phyloP scores from a whole-genome alignment of 2,113 vertebrate species.

The Syrrhaptes paradoxus region DNA sequence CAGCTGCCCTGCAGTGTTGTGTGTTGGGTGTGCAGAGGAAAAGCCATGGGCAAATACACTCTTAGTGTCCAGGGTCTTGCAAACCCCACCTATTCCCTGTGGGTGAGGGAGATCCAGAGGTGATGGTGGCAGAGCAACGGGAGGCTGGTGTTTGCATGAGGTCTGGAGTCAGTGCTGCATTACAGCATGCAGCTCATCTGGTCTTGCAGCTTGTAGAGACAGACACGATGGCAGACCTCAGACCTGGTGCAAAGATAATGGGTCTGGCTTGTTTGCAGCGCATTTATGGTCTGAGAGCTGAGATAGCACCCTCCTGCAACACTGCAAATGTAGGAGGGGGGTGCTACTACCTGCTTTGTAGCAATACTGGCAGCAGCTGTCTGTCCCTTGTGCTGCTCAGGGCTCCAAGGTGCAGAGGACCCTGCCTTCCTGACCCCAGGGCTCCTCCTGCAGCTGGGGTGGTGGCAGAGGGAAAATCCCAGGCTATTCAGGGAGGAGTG shows the following conservation, averaged over 20 bases:
- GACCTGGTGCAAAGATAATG: neutral
- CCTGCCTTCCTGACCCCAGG: neutral
- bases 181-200: neutral
- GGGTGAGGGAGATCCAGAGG: no score
- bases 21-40: neutral
- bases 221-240: neutral
- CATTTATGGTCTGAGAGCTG: neutral
- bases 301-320: neutral
- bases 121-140: neutral
- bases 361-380: neutral
- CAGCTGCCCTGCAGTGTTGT: neutral
- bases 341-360: neutral
- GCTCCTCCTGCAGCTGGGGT: neutral
- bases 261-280: neutral
- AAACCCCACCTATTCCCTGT: neutral
- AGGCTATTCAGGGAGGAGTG: neutral
- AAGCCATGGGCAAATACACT: neutral
- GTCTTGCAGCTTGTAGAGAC: neutral
- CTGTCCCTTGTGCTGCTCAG: neutral
- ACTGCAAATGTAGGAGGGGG: neutral
- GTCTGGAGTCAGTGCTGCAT: fast-evolving
- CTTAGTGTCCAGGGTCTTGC: neutral
- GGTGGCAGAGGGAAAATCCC: neutral
- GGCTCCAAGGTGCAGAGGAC: neutral
- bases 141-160: neutral